These are phyloP conservation scores for Tanaodytes sp. DNA, from an alignment of 2,888 invertebrate genomes.

Conservation along the genomic window DNA sequence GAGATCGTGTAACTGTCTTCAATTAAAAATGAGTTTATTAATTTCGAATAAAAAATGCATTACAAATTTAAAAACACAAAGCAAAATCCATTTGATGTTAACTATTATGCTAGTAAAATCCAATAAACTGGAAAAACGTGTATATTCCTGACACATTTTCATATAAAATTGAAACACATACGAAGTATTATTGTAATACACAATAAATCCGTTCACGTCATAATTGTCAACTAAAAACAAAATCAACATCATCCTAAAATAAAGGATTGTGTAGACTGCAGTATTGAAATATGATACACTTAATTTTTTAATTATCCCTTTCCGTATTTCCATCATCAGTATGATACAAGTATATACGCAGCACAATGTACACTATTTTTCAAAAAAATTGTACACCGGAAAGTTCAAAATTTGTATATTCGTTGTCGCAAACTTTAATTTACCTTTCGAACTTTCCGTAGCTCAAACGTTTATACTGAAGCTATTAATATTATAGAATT, in stretches of 20 bases:
- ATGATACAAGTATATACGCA: constrained; percentile 70
- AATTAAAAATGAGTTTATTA: constrained; percentile 29
- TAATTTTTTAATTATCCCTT: constrained; percentile 41
- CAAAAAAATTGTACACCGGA: constrained; percentile 65
- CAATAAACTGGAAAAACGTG: constrained; percentile 11
- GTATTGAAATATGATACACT: constrained; percentile 38
- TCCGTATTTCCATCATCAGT: constrained; percentile 58
- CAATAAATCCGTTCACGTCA: constrained; percentile 42
- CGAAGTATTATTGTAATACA: constrained; percentile 25
- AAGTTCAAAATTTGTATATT: constrained; percentile 53
- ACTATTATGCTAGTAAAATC: constrained; percentile 22
- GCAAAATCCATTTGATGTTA: constrained; percentile 13
- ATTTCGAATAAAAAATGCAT: constrained; percentile 29
- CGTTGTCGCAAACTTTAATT: constrained; percentile 4
- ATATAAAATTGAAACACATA: constrained; percentile 43
- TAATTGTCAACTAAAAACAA: constrained; percentile 15
- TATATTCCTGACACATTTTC: constrained; percentile 26
- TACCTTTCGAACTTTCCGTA: constrained; percentile 41
- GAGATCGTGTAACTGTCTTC: not conserved
- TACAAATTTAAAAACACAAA: constrained; percentile 29
- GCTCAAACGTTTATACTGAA: constrained; percentile 48
- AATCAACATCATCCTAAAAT: constrained; percentile 4
- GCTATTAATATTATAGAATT: constrained; percentile 55
- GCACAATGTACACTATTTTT: constrained; percentile 69
- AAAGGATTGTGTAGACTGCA: constrained; percentile 20